These are phyloP conservation scores for Phlogophora meticulosa DNA, from an alignment of 2,888 invertebrate species.

Conservation along the genomic window DNA sequence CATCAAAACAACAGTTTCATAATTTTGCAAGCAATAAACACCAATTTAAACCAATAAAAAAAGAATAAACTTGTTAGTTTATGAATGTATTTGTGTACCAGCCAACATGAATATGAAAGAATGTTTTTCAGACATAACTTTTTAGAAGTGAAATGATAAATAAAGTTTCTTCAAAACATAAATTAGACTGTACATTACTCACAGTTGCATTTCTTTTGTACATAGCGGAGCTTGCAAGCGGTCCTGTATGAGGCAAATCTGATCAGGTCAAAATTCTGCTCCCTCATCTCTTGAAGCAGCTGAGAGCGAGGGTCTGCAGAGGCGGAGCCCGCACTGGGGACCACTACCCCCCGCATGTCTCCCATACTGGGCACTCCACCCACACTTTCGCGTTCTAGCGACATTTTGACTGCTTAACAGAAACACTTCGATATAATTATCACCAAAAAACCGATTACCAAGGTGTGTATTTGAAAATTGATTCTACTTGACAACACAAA, in stretches of 20 bases:
- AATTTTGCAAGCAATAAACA: slow-evolving; percentile 33
- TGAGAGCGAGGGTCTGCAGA: slow-evolving; percentile 93
- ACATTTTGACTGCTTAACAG: slow-evolving; percentile 74
- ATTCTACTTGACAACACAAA: slow-evolving; percentile 47
- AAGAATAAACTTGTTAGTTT: slow-evolving; percentile 18
- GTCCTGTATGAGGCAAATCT: slow-evolving; percentile 99
- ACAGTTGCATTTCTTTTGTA: slow-evolving; percentile 99
- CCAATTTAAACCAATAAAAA: slow-evolving; percentile 55
- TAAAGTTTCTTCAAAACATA: not conserved
- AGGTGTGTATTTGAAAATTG: slow-evolving; percentile 1
- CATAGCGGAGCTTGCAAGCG: slow-evolving; percentile 98
- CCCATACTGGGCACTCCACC: slow-evolving; percentile 76
- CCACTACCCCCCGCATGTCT: slow-evolving; percentile 66
- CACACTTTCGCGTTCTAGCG: slow-evolving; percentile 84
- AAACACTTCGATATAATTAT: slow-evolving; percentile 24
- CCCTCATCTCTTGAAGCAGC: slow-evolving; percentile 96
- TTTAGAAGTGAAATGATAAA: not conserved
- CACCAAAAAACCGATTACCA: slow-evolving; percentile 12
- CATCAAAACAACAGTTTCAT: slow-evolving; percentile 8
- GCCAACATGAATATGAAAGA: not conserved
- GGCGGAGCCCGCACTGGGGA: slow-evolving; percentile 64
- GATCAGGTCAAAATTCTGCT: slow-evolving; percentile 98
- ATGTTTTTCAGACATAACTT: not conserved
- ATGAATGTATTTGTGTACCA: slow-evolving; percentile 12
- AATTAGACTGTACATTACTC: slow-evolving; percentile 84